These are phyloP conservation scores for Ylistrum balloti DNA, from an alignment of 1,140 invertebrate species.

Conservation along the genomic window DNA sequence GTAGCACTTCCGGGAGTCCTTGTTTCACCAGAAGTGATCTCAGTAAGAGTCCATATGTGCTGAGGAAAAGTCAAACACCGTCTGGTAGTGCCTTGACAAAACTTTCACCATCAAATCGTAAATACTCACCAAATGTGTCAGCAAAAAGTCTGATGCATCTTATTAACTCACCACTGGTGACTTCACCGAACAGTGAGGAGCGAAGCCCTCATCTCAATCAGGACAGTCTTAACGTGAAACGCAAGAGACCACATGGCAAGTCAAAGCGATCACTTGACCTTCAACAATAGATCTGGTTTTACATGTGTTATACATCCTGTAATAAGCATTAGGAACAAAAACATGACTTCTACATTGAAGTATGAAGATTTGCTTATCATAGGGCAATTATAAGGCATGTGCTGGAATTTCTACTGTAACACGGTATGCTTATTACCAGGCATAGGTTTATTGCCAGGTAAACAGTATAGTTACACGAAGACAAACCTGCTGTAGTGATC, in stretches of 20 bases:
- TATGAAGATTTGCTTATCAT: too few species aligned
- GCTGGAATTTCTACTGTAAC: too few species aligned
- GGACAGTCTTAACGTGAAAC: conserved; percentile 47
- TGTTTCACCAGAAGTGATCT: background rate
- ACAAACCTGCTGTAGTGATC: too few species aligned
- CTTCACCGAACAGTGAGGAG: conserved; percentile 49
- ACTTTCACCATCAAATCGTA: conserved; percentile 58
- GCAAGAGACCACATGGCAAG: conserved; percentile 48
- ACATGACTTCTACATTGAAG: too few species aligned
- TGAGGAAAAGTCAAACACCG: background rate
- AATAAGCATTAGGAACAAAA: too few species aligned
- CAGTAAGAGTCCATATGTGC: background rate
- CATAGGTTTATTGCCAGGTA: too few species aligned
- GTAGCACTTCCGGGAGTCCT: background rate
- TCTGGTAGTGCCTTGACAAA: conserved; percentile 26
- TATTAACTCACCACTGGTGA: conserved; percentile 72
- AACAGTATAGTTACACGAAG: too few species aligned
- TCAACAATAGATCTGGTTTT: conserved; percentile 53
- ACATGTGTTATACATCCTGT: too few species aligned
- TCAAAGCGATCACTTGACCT: conserved; percentile 67
- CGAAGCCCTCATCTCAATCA: conserved; percentile 44
- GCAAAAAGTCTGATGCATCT: conserved; percentile 73
- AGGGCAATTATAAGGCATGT: too few species aligned
- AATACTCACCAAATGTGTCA: conserved; percentile 72
- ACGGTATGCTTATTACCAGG: too few species aligned